Base-by-base conservation (phyloP, 1,140 invertebrate species). In the Drosophila dunni region DNA sequence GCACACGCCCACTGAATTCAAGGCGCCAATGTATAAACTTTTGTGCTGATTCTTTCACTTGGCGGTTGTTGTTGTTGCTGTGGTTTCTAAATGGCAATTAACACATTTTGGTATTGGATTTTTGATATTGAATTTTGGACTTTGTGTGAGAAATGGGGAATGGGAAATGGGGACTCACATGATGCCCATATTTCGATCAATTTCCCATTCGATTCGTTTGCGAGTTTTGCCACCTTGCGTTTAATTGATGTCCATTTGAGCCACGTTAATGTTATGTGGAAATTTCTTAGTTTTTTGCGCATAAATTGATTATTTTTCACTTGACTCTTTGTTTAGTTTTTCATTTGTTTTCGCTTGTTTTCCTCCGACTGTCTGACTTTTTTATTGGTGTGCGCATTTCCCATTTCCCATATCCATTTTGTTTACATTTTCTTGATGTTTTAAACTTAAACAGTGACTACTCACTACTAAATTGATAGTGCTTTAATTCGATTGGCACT, bases 351-450 rank as follows among this genome's bases (percentile, higher is more conserved):
- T 29, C 40, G 45, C 56, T 62, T 68, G 64, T 61, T 69, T 50
- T 60, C 71, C 58, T 75, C 66, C 75, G 51, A 62, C 15, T 64
- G 33, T 68, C 70, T 74, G 83, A 88, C 83, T 88, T 88, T 86
- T 88, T 88, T 88, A 88, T 88, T 88, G 84, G 76, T 24, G 34
- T 56, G 79, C 79, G 79, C 76, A 82, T 88, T 88, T 88, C 72
- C 82, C 78, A 82, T 65, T 76, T 72, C 71, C 83, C 79, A 83
- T 61, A 29, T 38, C 29, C 44, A n/a, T 48, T 48, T 80, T 78
- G 67, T 75, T 78, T 71, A 75, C 53, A 34, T 54, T 33, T 33
- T 24, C 45, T 42, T 60, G 29, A 36, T 11, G 20, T 81, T 78
- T 69, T 79, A 76, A 77, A 78, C 48, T 84, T 88, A 88, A 85